phyloP scores from a whole-genome alignment of 2,797 vertebrate species.

The Setipinna tenuifilis region DNA sequence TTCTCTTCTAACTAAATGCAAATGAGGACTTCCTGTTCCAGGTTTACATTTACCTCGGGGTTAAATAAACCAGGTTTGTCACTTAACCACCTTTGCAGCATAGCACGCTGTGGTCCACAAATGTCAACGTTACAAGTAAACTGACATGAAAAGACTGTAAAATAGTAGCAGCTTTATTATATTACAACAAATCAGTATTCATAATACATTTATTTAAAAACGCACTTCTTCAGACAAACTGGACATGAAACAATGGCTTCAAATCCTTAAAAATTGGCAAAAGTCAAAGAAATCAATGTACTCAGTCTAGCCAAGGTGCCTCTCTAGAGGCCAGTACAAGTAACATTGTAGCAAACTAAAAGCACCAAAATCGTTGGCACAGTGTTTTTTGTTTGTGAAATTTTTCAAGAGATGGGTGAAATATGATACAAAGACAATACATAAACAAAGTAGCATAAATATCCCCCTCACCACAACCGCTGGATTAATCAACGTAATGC shows the following conservation, averaged over 20 bases:
- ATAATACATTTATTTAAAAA: background rate
- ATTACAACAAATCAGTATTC: background rate
- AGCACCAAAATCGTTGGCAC: constrained; percentile 4
- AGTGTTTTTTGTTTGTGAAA: background rate
- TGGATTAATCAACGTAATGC: background rate
- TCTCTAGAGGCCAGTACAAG: background rate
- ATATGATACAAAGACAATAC: background rate
- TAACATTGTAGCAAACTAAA: constrained; percentile 8
- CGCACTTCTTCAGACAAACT: background rate
- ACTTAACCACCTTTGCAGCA: too few relatives aligned
- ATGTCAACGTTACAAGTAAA: background rate
- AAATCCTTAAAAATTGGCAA: background rate
- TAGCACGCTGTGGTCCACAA: too few relatives aligned
- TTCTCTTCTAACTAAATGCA: too few relatives aligned
- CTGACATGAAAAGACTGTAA: background rate
- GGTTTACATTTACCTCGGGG: too few relatives aligned
- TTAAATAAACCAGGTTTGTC: too few relatives aligned
- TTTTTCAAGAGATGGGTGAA: background rate
- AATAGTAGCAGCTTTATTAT: constrained; percentile 17
- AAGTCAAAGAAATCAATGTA: background rate
- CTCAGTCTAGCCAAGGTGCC: background rate
- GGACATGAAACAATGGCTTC: background rate
- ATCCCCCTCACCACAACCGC: background rate
- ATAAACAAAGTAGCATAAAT: background rate
- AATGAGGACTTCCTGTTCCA: too few relatives aligned